Evolutionary conservation across 2,113 vertebrate genomes (phyloP).

Genomic region (Chloropsis cyanopogon): DNA sequence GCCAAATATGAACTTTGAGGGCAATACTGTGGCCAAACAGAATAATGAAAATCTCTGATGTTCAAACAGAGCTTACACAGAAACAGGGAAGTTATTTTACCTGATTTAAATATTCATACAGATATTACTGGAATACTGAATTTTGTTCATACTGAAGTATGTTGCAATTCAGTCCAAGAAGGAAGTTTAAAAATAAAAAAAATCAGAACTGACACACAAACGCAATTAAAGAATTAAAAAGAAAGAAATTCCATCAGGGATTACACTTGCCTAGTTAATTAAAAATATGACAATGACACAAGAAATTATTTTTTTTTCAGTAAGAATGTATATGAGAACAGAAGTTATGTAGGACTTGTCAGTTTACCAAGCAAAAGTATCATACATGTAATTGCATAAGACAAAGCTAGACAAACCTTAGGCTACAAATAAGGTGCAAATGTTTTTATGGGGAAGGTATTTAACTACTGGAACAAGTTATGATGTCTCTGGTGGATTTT

Average conservation of each 20-base stretch:
- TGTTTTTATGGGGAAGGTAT: slow-evolving; percentile 58
- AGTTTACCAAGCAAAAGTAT: neutral
- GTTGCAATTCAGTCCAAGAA: neutral
- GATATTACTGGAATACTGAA: neutral
- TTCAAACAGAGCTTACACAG: neutral
- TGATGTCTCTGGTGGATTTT: slow-evolving; percentile 47
- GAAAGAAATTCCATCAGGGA: neutral
- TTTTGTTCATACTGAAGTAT: neutral
- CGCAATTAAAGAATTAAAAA: neutral
- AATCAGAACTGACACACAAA: neutral
- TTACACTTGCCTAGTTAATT: neutral
- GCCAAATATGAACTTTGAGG: neutral
- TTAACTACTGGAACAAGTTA: slow-evolving; percentile 53
- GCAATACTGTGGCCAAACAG: neutral
- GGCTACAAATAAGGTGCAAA: slow-evolving; percentile 41
- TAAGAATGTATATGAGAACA: neutral
- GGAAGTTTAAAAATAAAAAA: neutral
- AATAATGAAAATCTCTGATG: slow-evolving; percentile 2
- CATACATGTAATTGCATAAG: neutral
- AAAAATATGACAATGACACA: neutral
- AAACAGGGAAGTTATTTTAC: slow-evolving; percentile 12
- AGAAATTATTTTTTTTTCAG: neutral
- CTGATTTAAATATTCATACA: neutral
- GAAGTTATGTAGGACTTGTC: neutral
- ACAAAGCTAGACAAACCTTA: slow-evolving; percentile 24